These are phyloP conservation scores for Sciurus vulgaris DNA, from an alignment of 2,797 vertebrate species.

Conservation along the genomic window DNA sequence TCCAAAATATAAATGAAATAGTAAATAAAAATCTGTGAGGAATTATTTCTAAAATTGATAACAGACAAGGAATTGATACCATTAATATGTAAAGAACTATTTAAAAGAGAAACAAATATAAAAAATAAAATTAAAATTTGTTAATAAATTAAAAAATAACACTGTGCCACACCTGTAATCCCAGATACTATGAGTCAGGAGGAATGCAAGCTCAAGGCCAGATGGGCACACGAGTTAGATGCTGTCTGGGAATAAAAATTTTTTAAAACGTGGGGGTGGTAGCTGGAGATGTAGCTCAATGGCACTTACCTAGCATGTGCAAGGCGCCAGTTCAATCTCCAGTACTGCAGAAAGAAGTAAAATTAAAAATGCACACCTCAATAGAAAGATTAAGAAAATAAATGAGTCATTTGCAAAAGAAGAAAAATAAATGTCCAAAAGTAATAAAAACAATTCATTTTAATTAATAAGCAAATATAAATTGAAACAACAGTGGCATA, in stretches of 20 bases:
- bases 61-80: not conserved
- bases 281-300: too few species aligned
- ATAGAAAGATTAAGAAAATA: constrained; percentile 18
- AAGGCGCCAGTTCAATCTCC: too few species aligned
- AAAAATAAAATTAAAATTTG: too few species aligned
- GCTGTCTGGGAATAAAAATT: too few species aligned
- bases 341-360: too few species aligned
- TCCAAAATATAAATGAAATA: not conserved
- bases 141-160: too few species aligned
- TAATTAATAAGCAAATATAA: not conserved
- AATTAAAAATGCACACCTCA: not conserved
- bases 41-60: constrained; percentile 54
- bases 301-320: too few species aligned
- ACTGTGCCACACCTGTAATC: too few species aligned
- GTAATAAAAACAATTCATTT: not conserved
- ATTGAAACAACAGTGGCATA: not conserved
- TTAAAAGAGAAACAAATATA: not conserved
- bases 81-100: constrained; percentile 9
- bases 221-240: too few species aligned
- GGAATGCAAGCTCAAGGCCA: too few species aligned
- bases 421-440: not conserved
- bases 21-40: not conserved
- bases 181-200: too few species aligned
- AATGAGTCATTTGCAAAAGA: not conserved
- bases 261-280: too few species aligned